Base-by-base conservation (phyloP, 1,140 invertebrate genomes). In the Drosophila ohnishii region DNA sequence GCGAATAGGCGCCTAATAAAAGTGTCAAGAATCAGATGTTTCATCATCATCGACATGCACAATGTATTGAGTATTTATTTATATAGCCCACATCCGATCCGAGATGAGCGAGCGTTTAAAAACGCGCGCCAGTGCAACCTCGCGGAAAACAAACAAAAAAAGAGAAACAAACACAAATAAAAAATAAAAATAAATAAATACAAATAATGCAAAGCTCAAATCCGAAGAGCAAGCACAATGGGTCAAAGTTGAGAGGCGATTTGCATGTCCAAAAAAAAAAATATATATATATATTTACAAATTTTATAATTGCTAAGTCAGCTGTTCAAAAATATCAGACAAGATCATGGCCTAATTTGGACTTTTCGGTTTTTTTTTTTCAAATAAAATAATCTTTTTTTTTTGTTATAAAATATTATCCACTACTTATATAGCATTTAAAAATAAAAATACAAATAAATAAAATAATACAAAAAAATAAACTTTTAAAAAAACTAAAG, bases 211-310 rank as follows among this genome's bases (percentile, higher is more conserved):
- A 30, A 64, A 75, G 42, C 64, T 62, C 56, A 67, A 65, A 39
- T 35, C 45, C 4, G 16, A 42, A 32, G 35, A 22, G 39, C 34
- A 28, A 16, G 78, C 84, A 86, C 83, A 88, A 75, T 86, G 83
- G 83, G 40, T 34, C 64, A 67, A 76, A 64, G 61, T 66, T 64
- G 28, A 75, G 28, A 13, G 42, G 30, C 3, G 2, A 22, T 22
- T 22, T 22, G 22, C 22, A 22, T 22, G 19, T 22, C 22, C 22
- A 1, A 22, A 22, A 22, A 9, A 13, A n/a, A 37, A 25, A 28
- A 48, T n/a, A n/a, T n/a, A 35, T 4, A 19, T n/a, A 32, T 1
- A n/a, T 25, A 22, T 47, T 25, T 47, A 28, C 14, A 9, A 14
- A 47, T 28, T 47, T 14, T 28, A n/a, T 14, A 10, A 19, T 5